Evolutionary conservation across 1,140 invertebrate species (phyloP), one percentile per base, ranked within the genome.

Genomic region (Lethrus apterus): DNA sequence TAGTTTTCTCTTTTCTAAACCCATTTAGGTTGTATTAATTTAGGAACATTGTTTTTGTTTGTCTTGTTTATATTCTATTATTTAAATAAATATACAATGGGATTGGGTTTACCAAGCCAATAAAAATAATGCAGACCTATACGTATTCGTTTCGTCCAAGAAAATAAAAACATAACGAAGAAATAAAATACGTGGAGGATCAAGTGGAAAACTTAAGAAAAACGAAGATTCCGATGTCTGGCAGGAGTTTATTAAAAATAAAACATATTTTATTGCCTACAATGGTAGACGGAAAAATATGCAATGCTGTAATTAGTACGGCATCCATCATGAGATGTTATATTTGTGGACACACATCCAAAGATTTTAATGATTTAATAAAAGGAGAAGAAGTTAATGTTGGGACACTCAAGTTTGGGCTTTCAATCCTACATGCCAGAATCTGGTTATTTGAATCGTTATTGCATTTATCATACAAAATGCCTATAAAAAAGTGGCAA

Each of bases 231-330:
- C n/a, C n/a, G n/a, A 14, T 14, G 8, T 17, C 14, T 4, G n/a
- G n/a, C n/a, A n/a, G n/a, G n/a, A n/a, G n/a, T 24, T 9, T 24
- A 43, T 57, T 8, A 60, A 50, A 47, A 56, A 11, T 29, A 29
- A 11, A 29, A 11, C 26, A 29, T 11, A 29, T n/a, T 9, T n/a
- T 29, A 11, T n/a, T 29, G 18, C 18, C 18, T 13, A 65, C 60
- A 4, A 69, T 67, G 65, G 48, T 66, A 4, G 64, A 68, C 33
- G 64, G 55, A 7, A 69, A 68, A 50, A 59, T 68, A 9, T 64
- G 60, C 31, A 66, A 68, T 51, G 63, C 62, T 11, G 59, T 60
- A 2, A 66, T 62, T 5, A 17, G 57, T 46, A 69, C 59, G 9
- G 56, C 44, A 40, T 66, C 63, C 2, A 51, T 51, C 7, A 54